These are phyloP conservation scores for Steatocranus sp. DNA, from an alignment of 2,797 vertebrate genomes.

Conservation along the genomic window DNA sequence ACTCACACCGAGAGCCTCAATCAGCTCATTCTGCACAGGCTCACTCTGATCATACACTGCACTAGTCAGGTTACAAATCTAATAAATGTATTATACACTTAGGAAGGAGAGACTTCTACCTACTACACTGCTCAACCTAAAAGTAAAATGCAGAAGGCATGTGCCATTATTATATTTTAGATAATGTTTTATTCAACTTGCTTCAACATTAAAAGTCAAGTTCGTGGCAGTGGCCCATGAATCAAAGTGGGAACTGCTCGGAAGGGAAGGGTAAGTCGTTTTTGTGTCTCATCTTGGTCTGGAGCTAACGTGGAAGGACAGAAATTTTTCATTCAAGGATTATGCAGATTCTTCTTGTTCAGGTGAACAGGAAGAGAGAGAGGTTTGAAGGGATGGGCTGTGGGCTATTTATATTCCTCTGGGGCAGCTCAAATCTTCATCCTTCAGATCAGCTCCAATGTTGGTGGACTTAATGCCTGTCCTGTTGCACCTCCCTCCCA, in stretches of 20 bases:
- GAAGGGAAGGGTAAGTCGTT: not conserved
- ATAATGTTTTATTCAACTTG: conserved; percentile 25
- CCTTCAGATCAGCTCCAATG: conserved; percentile 32
- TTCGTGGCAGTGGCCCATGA: conserved; percentile 12
- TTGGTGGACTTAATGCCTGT: conserved; percentile 44
- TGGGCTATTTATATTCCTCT: conserved; percentile 66
- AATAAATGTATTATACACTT: not conserved
- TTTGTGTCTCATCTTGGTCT: conserved; percentile 8
- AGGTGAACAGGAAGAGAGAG: not conserved
- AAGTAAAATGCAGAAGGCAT: not conserved
- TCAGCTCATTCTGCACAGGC: not conserved
- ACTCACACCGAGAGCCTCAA: not conserved
- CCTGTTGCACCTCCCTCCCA: conserved; percentile 43
- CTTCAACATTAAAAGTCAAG: conserved; percentile 16
- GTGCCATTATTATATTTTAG: not conserved
- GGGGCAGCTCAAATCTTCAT: conserved; percentile 41
- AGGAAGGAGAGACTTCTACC: not conserved
- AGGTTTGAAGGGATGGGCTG: conserved; percentile 24
- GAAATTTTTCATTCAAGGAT: conserved; percentile 36
- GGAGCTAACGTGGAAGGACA: conserved; percentile 31
- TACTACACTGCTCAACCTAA: not conserved
- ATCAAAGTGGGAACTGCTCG: conserved; percentile 13
- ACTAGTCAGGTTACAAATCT: not conserved
- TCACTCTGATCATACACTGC: not conserved
- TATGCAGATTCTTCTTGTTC: conserved; percentile 25